Percentiles rank a stretch among this genome's conserved stretches.
phyloP scores from a whole-genome alignment of 1,140 invertebrate genomes.

The Oryctes rhinoceros region DNA sequence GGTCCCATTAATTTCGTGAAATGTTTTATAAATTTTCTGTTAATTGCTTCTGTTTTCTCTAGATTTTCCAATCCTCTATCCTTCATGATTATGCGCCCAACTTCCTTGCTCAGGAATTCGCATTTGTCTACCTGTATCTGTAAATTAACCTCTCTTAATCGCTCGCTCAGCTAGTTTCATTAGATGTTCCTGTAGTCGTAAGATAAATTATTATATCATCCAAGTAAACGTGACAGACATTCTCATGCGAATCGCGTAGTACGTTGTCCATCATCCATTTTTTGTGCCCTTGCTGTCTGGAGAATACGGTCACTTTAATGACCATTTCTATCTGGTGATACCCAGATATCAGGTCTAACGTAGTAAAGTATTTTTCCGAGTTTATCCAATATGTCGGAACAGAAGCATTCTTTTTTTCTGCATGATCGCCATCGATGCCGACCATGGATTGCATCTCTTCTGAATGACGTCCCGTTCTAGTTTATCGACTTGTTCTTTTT shows the following conservation, averaged over 20 bases:
- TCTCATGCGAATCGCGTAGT: slow-evolving; percentile 48
- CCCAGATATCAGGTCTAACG: slow-evolving; percentile 56
- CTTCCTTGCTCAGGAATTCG: not conserved
- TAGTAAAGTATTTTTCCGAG: slow-evolving; percentile 44
- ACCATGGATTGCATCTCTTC: too few species aligned
- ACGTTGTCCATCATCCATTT: slow-evolving; percentile 53
- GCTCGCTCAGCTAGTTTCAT: not conserved
- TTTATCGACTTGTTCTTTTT: slow-evolving; percentile 47
- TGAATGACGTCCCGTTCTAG: slow-evolving; percentile 35
- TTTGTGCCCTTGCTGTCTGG: not conserved
- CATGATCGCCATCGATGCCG: too few species aligned
- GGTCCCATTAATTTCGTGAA: slow-evolving; percentile 33
- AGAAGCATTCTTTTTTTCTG: too few species aligned
- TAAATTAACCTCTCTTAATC: not conserved
- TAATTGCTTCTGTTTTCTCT: not conserved
- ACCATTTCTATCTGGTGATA: slow-evolving; percentile 64
- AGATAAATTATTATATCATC: slow-evolving; percentile 44
- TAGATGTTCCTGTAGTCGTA: not conserved
- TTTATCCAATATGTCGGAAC: slow-evolving; percentile 44
- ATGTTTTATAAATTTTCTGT: slow-evolving; percentile 36
- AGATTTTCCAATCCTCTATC: not conserved
- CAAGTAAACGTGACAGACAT: slow-evolving; percentile 51
- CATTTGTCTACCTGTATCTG: not conserved
- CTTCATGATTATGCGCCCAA: not conserved
- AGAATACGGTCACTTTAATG: not conserved